phyloP scores from a whole-genome alignment of 2,797 vertebrate species.

The Pangasius macronema region DNA sequence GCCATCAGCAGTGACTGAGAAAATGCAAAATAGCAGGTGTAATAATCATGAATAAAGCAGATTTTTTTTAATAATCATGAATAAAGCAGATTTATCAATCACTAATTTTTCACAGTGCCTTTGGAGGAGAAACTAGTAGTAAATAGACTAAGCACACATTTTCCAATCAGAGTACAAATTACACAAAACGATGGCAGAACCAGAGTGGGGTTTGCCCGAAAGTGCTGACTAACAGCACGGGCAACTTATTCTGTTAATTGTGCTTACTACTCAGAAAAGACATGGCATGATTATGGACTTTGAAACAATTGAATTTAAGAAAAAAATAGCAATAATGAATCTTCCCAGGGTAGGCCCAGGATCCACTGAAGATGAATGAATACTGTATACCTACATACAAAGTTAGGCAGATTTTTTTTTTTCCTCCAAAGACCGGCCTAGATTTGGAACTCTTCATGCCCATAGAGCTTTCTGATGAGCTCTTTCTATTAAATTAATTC shows the following conservation, averaged over 20 bases:
- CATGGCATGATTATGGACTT: not conserved
- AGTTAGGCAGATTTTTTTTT: slow-evolving; percentile 39
- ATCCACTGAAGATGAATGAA: not conserved
- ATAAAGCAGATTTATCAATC: not conserved
- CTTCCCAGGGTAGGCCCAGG: not conserved
- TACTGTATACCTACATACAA: slow-evolving; percentile 3
- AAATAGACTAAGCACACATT: not conserved
- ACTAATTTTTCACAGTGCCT: not conserved
- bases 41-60: not conserved
- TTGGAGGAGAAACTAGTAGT: not conserved
- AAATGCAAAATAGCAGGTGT: not conserved
- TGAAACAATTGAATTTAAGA: not conserved
- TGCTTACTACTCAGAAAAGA: not conserved
- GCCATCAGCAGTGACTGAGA: not conserved
- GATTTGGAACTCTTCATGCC: slow-evolving; percentile 38
- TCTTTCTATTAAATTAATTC: slow-evolving; percentile 67
- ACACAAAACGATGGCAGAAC: not conserved
- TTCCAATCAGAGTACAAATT: too few relatives aligned
- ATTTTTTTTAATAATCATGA: not conserved
- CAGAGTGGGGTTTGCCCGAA: not conserved
- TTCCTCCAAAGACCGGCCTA: slow-evolving; percentile 28
- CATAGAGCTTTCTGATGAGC: slow-evolving; percentile 62
- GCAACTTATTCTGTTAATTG: not conserved
- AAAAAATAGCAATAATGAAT: not conserved
- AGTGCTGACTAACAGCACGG: slow-evolving; percentile 3